These are phyloP conservation scores for Mus musculus DNA, from an alignment of 2,113 vertebrate species.

Conservation along the genomic window DNA sequence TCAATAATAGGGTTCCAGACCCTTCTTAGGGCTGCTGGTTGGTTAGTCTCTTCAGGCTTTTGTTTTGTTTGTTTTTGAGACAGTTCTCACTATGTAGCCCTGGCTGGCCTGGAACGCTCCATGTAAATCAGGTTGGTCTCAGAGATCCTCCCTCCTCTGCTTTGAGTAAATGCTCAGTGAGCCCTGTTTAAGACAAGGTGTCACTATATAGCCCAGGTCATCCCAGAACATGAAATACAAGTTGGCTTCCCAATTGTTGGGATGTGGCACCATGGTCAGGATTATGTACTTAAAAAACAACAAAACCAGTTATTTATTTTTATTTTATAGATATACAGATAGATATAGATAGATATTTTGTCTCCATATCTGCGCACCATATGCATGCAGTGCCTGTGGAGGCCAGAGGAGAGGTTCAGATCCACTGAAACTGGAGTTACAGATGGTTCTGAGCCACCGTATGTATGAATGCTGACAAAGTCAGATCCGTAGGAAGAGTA, in stretches of 20 bases:
- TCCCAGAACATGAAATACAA: neutral
- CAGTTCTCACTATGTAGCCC: neutral
- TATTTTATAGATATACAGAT: neutral
- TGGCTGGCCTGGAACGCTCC: neutral
- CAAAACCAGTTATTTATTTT: neutral
- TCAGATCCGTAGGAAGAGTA: neutral
- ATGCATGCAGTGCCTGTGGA: neutral
- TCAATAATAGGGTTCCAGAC: neutral
- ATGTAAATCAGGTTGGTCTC: neutral
- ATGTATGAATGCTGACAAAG: neutral
- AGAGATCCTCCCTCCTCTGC: neutral
- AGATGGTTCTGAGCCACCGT: neutral
- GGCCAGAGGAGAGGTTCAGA: neutral
- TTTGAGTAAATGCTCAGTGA: neutral
- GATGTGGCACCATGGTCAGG: neutral
- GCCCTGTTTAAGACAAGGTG: neutral
- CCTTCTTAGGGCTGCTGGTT: neutral
- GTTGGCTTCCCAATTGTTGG: neutral
- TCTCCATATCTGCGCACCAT: neutral
- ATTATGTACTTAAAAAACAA: neutral
- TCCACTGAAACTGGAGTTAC: neutral
- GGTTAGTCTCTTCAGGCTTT: neutral
- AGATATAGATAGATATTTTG: neutral
- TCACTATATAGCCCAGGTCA: neutral
- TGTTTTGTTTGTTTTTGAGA: neutral